A percentile compares a stretch with the other conserved stretches of the same genome.
These are phyloP conservation scores for Glossosoma conforme DNA, from an alignment of 1,140 invertebrate genomes.

Conservation along the genomic window DNA sequence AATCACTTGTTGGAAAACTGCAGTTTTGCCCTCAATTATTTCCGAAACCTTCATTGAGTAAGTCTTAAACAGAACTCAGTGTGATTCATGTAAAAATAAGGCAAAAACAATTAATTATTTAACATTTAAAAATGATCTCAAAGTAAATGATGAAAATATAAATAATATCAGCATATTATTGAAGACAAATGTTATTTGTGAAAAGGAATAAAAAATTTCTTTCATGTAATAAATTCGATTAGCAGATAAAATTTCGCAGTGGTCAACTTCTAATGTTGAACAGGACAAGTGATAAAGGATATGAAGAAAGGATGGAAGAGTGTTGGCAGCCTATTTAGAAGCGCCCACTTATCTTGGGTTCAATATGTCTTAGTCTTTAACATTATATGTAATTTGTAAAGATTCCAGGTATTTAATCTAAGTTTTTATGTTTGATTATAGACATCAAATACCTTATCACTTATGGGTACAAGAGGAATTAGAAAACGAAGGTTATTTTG, in stretches of 20 bases:
- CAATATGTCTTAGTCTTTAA: no score
- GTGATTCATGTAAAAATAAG: not conserved
- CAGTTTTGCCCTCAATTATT: no score
- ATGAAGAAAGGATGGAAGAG: no score
- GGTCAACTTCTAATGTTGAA: not conserved
- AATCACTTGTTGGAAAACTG: no score
- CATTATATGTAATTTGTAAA: no score
- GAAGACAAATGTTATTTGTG: not conserved
- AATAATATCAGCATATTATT: not conserved
- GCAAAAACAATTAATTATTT: not conserved
- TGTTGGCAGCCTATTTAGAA: no score
- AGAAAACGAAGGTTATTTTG: slow-evolving; percentile 36
- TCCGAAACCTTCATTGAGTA: no score
- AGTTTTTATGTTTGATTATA: slow-evolving; percentile 20
- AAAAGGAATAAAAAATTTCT: not conserved
- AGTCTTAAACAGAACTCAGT: no score
- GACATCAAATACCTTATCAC: slow-evolving; percentile 37
- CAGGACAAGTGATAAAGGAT: no score
- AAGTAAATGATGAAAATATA: not conserved
- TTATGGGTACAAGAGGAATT: slow-evolving; percentile 42
- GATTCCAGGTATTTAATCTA: not conserved
- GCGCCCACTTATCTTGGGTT: no score
- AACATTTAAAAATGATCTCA: not conserved
- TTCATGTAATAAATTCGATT: not conserved
- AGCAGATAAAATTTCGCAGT: not conserved